Evolutionary conservation across 1,140 invertebrate species (phyloP).

Genomic region (Drosophila sp.): DNA sequence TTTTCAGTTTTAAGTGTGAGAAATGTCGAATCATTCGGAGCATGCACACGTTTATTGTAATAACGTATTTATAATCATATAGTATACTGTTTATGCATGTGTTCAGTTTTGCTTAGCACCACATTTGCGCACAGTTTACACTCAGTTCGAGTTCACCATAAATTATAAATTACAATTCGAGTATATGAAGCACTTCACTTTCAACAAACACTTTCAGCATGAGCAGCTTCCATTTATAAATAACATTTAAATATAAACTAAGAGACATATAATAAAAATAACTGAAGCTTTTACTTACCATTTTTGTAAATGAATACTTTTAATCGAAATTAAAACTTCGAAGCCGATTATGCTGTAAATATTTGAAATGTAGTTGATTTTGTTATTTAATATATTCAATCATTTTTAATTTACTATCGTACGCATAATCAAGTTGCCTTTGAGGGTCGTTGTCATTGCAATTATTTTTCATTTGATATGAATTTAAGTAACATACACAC

Average conservation of each 20-base stretch:
- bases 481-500: conserved; percentile 11
- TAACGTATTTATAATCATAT: conserved; percentile 9
- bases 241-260: neutral
- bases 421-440: conserved; percentile 30
- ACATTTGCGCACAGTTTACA: conserved; percentile 17
- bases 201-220: neutral
- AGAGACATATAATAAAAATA: neutral
- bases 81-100: conserved; percentile 4
- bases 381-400: conserved; percentile 45
- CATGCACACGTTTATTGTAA: conserved; percentile 4
- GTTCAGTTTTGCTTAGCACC: neutral
- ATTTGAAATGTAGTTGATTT: conserved; percentile 39
- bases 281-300: conserved; percentile 51
- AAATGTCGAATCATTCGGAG: conserved; percentile 23
- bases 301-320: conserved; percentile 56
- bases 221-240: neutral
- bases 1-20: conserved; percentile 35
- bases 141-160: conserved; percentile 12
- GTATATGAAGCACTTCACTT: conserved; percentile 5
- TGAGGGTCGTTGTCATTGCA: conserved; percentile 48
- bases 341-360: conserved; percentile 66
- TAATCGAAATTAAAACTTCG: conserved; percentile 59
- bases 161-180: conserved; percentile 9
- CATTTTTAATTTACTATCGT: conserved; percentile 18
- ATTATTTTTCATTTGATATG: conserved; percentile 37